These are phyloP conservation scores for Rhyacichthys aspro DNA, from an alignment of 2,797 vertebrate genomes.

Conservation along the genomic window DNA sequence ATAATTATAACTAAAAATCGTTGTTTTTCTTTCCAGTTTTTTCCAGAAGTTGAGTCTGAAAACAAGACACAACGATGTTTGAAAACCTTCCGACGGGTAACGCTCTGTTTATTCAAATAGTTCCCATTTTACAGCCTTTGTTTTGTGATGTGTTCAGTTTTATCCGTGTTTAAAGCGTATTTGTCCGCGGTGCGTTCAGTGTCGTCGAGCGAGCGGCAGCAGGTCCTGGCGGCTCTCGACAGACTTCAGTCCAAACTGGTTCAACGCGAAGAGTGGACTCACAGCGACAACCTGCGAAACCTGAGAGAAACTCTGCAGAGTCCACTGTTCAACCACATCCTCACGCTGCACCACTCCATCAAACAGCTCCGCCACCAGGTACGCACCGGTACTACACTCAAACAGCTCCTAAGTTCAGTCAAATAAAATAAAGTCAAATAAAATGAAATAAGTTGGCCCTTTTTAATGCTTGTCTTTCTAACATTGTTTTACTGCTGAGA, in stretches of 20 bases:
- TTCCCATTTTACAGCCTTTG: no score
- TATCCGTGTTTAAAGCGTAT: no score
- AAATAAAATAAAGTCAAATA: no score
- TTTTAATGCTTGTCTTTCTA: no score
- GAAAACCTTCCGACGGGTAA: constrained; percentile 80
- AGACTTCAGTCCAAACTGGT: constrained; percentile 87
- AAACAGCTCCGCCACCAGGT: background rate
- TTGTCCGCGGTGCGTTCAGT: constrained; percentile 41
- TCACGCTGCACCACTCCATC: background rate
- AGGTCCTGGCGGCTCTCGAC: constrained; percentile 90
- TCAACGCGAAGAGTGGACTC: constrained; percentile 88
- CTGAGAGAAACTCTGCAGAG: constrained; percentile 86
- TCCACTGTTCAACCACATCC: constrained; percentile 86
- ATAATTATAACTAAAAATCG: background rate
- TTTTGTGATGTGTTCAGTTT: no score
- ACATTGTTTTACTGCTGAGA: no score
- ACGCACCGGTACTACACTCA: background rate
- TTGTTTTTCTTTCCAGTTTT: constrained; percentile 25
- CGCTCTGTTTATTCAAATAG: no score
- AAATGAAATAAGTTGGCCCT: no score
- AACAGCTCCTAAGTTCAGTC: no score
- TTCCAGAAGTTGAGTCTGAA: constrained; percentile 12
- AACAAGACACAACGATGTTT: constrained; percentile 64
- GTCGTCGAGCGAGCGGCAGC: constrained; percentile 85
- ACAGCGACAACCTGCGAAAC: constrained; percentile 82